Conservation (phyloP, 2,797 vertebrate species). For the Neomorphus geoffroyi region DNA sequence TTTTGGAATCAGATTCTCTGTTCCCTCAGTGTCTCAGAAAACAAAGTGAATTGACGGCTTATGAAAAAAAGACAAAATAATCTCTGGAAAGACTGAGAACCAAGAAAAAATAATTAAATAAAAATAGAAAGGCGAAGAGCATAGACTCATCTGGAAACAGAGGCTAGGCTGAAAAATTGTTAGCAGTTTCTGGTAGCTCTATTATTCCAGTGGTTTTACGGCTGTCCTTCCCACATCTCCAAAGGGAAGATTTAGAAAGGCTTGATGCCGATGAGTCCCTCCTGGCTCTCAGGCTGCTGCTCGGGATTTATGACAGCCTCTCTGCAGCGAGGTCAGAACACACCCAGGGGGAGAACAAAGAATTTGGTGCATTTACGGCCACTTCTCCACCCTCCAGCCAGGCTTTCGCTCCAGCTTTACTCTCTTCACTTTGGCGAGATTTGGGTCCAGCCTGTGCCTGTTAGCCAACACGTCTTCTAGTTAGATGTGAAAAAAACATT, state of each 20-base stretch:
- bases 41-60: not conserved
- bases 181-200: not conserved
- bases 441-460: not conserved
- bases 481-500: not conserved
- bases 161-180: not conserved
- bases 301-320: not conserved
- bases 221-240: not conserved
- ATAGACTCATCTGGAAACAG: conserved; percentile 14
- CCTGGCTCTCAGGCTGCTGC: not conserved
- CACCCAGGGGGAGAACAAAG: not conserved
- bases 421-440: not conserved
- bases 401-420: not conserved
- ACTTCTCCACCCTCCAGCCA: not conserved
- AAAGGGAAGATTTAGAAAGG: not conserved
- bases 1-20: conserved; percentile 38
- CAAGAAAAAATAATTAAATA: conserved; percentile 16
- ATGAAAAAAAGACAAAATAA: conserved; percentile 30
- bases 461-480: not conserved
- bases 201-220: not conserved
- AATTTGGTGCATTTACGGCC: not conserved
- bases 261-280: not conserved
- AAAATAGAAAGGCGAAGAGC: conserved; percentile 16
- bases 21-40: conserved; percentile 11
- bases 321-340: conserved; percentile 7
- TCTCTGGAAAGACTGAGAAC: conserved; percentile 28